Base-by-base conservation (phyloP, 2,888 invertebrate species). In the Drosophila mercatorum region DNA sequence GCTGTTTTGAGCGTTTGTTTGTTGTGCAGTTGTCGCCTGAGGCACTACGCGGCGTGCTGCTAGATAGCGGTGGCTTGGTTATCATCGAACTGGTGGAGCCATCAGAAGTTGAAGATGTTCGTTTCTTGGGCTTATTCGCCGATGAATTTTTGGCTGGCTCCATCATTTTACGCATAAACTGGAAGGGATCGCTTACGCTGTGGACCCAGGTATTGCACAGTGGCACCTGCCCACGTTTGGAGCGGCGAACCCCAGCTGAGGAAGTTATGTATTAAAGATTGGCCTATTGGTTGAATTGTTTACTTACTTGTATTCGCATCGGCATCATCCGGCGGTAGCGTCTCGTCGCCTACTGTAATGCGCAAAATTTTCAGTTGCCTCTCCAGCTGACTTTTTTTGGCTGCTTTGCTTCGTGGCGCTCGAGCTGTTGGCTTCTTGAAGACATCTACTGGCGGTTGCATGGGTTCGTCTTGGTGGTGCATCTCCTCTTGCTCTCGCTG, bases 171-270 rank as follows among this genome's bases (percentile, higher is more conserved):
- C 52, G 31, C 60, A 87, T 67, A 10, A 61, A 75, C 5, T 31
- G 41, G n/a, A 87, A 75, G 3, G 73, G 80, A 49, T 88, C 72
- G 28, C 8, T 46, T 14, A 68, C 40, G 0, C 83, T 70, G 52
- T 87, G 79, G 2, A 67, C 62, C 75, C 74, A 77, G 4, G 47
- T 69, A 36, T 78, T 69, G 44, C 70, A 69, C 1, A 83, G 41
- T 5, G 83, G 89, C 12, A 89, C 74, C 2, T 84, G 88, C 3
- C 84, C 90, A 17, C 90, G 89, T 56, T 69, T 86, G 22, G 91
- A 91, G 56, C 90, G 88, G 44, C 91, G 91, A 51, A 87, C 60
- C 8, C 59, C 72, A n/a, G 17, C 81, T 77, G 11, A 59, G 28
- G n/a, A 26, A 47, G 14, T 58, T 22, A n/a, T 5, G 8, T 36